Percentiles rank a stretch among this genome's conserved stretches.
phyloP scores from a whole-genome alignment of 1,140 invertebrate species.

The Drosophila simulans region DNA sequence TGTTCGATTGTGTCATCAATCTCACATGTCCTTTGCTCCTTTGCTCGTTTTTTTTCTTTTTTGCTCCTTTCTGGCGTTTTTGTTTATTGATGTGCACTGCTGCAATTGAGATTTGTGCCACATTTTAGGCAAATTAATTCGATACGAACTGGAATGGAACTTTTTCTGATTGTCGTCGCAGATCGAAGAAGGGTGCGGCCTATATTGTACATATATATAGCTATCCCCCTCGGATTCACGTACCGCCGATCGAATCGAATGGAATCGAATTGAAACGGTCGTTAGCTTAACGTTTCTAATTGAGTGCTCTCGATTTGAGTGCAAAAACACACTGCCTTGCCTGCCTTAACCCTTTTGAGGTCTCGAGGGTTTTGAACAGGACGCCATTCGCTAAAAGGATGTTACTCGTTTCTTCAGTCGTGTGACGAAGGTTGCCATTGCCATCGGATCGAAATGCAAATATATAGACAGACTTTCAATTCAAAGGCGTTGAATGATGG shows the following conservation, averaged over 20 bases:
- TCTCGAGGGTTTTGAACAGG: slow-evolving; percentile 2
- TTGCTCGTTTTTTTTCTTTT: slow-evolving; percentile 14
- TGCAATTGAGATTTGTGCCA: slow-evolving; percentile 61
- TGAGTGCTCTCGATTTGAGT: slow-evolving; percentile 49
- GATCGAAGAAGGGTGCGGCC: slow-evolving; percentile 12
- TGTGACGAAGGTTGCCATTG: slow-evolving; percentile 1
- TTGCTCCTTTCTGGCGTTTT: slow-evolving; percentile 41
- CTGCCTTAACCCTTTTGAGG: slow-evolving; percentile 23
- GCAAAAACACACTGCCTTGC: slow-evolving; percentile 27
- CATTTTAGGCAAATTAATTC: slow-evolving; percentile 72
- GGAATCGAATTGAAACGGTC: slow-evolving; percentile 10
- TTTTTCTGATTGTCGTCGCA: background rate
- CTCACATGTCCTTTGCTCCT: slow-evolving; percentile 53
- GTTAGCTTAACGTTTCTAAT: slow-evolving; percentile 47
- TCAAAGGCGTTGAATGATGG: no score
- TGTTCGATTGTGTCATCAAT: slow-evolving; percentile 79
- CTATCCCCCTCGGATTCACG: slow-evolving; percentile 20
- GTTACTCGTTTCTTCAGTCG: no score
- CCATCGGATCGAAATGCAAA: no score
- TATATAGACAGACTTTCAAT: no score
- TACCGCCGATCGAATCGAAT: slow-evolving; percentile 7
- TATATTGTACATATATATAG: background rate
- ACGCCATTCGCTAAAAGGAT: slow-evolving; percentile 2
- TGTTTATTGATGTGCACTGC: slow-evolving; percentile 46
- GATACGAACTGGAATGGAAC: slow-evolving; percentile 27